These are phyloP conservation scores for Mirza zaza DNA, from an alignment of 2,113 vertebrate genomes.

Conservation along the genomic window DNA sequence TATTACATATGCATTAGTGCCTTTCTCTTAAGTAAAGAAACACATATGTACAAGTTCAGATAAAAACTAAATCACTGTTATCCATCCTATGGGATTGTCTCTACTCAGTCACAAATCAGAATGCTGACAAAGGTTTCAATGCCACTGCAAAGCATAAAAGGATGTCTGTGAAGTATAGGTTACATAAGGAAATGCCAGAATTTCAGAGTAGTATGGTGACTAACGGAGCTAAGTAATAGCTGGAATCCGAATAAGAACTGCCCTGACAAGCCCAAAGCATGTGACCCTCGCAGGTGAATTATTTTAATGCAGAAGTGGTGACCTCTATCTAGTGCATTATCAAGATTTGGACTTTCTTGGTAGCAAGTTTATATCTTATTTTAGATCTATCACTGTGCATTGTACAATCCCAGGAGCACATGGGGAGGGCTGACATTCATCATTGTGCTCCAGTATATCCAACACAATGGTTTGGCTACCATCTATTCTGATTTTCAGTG, in stretches of 20 bases:
- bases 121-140: background rate
- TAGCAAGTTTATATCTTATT: background rate
- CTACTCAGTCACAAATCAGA: background rate
- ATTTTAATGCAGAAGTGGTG: background rate
- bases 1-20: slow-evolving; percentile 21
- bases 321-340: background rate
- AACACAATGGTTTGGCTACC: background rate
- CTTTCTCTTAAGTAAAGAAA: background rate
- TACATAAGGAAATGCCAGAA: background rate
- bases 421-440: background rate
- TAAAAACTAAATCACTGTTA: slow-evolving; percentile 12
- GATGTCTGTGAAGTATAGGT: background rate
- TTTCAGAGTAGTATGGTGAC: background rate
- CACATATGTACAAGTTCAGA: background rate
- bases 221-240: background rate
- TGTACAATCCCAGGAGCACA: background rate
- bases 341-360: background rate
- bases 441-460: background rate
- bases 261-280: background rate
- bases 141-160: background rate
- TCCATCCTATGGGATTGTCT: background rate
- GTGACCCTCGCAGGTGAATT: background rate
- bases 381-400: too few species aligned
- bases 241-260: background rate
- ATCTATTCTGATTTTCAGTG: background rate